phyloP scores from a whole-genome alignment of 2,113 vertebrate genomes.

The Tauraco erythrolophus region DNA sequence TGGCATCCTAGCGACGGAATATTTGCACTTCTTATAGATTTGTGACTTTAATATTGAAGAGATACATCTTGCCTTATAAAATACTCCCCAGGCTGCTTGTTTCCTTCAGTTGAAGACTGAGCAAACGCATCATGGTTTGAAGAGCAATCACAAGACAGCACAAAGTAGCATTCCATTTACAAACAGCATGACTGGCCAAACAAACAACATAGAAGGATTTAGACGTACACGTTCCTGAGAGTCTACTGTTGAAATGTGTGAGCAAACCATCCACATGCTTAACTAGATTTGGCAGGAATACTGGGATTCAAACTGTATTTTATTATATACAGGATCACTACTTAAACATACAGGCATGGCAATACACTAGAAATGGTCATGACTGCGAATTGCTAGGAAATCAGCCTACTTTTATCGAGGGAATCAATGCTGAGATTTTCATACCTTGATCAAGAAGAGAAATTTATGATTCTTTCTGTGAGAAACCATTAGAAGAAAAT shows the following conservation, averaged over 20 bases:
- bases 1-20: not conserved
- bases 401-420: not conserved
- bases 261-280: not conserved
- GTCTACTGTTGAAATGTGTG: not conserved
- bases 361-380: not conserved
- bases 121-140: not conserved
- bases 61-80: not conserved
- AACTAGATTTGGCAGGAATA: not conserved
- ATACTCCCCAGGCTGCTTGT: not conserved
- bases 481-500: not conserved
- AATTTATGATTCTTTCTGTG: not conserved
- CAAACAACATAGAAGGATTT: not conserved
- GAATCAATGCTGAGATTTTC: not conserved
- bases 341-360: not conserved
- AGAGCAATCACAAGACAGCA: not conserved
- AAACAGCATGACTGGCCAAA: not conserved
- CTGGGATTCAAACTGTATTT: not conserved
- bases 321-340: not conserved
- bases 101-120: not conserved
- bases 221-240: not conserved
- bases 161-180: not conserved
- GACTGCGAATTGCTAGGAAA: not conserved
- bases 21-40: slow-evolving; percentile 34
- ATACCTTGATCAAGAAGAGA: not conserved
- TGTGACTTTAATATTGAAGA: slow-evolving; percentile 53